Evolutionary conservation across 2,113 vertebrate species (phyloP), one percentile per base, ranked within the genome.

Genomic region (Rattus rattus): DNA sequence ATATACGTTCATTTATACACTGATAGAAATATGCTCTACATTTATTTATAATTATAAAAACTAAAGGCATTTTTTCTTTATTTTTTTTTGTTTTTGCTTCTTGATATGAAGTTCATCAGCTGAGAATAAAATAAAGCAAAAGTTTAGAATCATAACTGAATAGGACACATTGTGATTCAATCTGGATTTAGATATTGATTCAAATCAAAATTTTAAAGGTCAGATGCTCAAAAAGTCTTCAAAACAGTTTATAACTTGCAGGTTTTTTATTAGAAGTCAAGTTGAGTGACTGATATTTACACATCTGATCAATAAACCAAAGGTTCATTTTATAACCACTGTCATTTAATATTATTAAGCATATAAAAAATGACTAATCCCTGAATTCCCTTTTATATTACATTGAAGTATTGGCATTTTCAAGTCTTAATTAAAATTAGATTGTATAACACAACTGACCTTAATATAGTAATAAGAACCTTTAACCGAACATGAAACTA

Each of bases 241-340:
- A 93, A 95, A 96, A 88, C 72, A 75, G 91, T 97, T 97, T 96
- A 95, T 80, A 96, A 96, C 47, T 91, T 92, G 36, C 19, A 72
- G 88, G 43, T 86, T 96, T 97, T 97, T 97, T 91, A 97, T 96
- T 95, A 95, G 89, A 97, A 97, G 79, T 97, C 77, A 96, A 89
- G 63, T 59, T 80, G 80, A 92, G 47, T 93, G 73, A 93, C 93
- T 97, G 87, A 93, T 98, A 97, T 96, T 98, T 97, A 97, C 79
- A 97, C 87, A 98, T 88, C 79, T 95, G 93, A 97, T 97, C 96
- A 97, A 97, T 96, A 90, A 97, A 96, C n/a, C 49, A 90, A 88
- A 90, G 39, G 39, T 94, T 90, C 33, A 49, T 97, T 96, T 96
- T 91, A 97, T 90, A 96, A 94, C 90, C 81, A 92, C 88, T 97